Evolutionary conservation across 2,888 invertebrate genomes (phyloP).

Genomic region (Epistrophella euchroma): DNA sequence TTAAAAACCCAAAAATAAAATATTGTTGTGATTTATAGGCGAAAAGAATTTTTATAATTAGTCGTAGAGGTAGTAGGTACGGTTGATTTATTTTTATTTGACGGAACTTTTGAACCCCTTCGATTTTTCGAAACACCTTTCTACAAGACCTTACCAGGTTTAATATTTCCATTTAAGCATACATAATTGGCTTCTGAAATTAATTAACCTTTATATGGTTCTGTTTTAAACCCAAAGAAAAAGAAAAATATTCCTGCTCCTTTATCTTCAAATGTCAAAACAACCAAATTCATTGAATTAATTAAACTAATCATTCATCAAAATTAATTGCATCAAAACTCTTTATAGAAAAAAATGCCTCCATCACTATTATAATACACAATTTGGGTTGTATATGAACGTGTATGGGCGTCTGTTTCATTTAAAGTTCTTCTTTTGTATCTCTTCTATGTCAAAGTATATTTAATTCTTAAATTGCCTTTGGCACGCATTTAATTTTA

Average conservation of each 20-base stretch:
- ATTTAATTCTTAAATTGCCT: slow-evolving; percentile 70
- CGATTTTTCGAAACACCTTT: background rate
- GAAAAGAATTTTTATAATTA: background rate
- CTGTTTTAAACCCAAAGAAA: background rate
- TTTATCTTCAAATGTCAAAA: slow-evolving; percentile 29
- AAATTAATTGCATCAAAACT: slow-evolving; percentile 61
- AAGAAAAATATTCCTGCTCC: background rate
- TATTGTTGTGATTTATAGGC: background rate
- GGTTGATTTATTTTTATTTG: slow-evolving; percentile 4
- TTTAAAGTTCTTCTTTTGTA: slow-evolving; percentile 4
- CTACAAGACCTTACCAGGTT: background rate
- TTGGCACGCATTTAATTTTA: slow-evolving; percentile 72
- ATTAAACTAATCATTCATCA: slow-evolving; percentile 49
- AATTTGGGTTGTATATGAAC: background rate
- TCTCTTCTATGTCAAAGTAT: slow-evolving; percentile 50
- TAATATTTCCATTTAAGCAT: background rate
- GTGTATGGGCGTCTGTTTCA: slow-evolving; percentile 10
- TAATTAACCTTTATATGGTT: slow-evolving; percentile 11
- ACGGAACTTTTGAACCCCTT: background rate
- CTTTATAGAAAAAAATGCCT: background rate
- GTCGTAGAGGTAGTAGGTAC: background rate
- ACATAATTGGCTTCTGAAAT: slow-evolving; percentile 4
- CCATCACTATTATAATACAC: background rate
- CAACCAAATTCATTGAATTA: slow-evolving; percentile 30
- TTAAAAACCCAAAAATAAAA: background rate